Evolutionary conservation across 2,888 invertebrate species (phyloP).

Genomic region (Deroplatys truncata): DNA sequence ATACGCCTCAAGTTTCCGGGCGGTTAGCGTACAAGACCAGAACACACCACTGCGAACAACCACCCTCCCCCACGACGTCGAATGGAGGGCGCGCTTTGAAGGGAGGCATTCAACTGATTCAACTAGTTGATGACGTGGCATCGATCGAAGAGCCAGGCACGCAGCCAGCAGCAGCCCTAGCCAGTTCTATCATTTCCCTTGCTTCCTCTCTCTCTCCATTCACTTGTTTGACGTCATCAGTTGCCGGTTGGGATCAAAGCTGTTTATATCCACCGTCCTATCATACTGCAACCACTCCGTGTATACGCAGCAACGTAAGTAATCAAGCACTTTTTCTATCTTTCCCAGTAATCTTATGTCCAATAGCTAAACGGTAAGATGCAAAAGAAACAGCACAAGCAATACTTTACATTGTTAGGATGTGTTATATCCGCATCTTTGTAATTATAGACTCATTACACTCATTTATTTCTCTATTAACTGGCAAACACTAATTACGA

Average conservation of each 20-base stretch:
- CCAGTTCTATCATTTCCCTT: not conserved
- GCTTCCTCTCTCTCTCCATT: not conserved
- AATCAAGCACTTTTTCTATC: not conserved
- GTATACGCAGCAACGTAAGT: not conserved
- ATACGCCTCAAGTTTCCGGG: not conserved
- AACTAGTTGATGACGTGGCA: not conserved
- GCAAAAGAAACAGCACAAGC: too few relatives aligned
- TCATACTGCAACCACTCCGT: not conserved
- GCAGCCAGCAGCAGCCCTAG: not conserved
- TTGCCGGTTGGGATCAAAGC: not conserved
- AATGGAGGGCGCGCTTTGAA: not conserved
- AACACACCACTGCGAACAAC: not conserved
- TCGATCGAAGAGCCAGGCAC: not conserved
- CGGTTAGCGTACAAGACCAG: not conserved
- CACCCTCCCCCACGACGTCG: not conserved
- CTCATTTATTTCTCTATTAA: too few relatives aligned
- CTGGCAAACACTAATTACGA: too few relatives aligned
- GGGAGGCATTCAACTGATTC: not conserved
- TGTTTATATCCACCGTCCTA: not conserved
- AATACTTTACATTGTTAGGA: too few relatives aligned
- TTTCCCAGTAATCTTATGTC: not conserved
- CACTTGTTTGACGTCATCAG: not conserved
- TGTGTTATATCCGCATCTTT: too few relatives aligned
- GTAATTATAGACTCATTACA: too few relatives aligned
- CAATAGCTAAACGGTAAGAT: too few relatives aligned